Evolutionary conservation across 2,113 vertebrate species (phyloP).

Genomic region (Potamarius usumacintae): DNA sequence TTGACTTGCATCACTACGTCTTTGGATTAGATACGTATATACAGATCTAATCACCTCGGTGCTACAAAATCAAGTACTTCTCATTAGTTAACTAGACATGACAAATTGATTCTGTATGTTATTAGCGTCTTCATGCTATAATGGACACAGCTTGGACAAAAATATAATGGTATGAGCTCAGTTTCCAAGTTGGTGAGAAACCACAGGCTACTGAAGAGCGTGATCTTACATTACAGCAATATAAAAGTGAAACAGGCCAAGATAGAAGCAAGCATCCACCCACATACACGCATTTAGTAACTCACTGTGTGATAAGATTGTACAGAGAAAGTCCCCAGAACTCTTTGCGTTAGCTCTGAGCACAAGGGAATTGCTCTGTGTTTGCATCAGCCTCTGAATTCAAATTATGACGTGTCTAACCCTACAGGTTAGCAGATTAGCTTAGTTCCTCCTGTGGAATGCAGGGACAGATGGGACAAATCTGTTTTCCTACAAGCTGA

Average conservation of each 20-base stretch:
- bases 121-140: too few relatives aligned
- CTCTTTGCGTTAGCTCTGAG: background rate
- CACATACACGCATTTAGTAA: background rate
- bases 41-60: background rate
- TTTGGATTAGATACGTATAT: conserved; percentile 1
- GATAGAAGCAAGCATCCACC: background rate
- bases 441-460: conserved; percentile 24
- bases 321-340: conserved; percentile 25
- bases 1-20: background rate
- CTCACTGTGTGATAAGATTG: background rate
- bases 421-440: conserved; percentile 44
- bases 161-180: background rate
- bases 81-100: background rate
- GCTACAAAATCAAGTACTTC: background rate
- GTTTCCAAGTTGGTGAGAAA: background rate
- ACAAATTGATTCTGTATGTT: background rate
- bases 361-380: background rate
- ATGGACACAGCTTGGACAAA: background rate
- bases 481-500: conserved; percentile 43
- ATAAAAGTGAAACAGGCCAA: background rate
- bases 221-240: background rate
- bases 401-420: conserved; percentile 24
- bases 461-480: conserved; percentile 35
- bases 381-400: conserved; percentile 39
- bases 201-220: background rate